Conservation (phyloP, 2,113 vertebrate species). For the Syngnathus typhle region DNA sequence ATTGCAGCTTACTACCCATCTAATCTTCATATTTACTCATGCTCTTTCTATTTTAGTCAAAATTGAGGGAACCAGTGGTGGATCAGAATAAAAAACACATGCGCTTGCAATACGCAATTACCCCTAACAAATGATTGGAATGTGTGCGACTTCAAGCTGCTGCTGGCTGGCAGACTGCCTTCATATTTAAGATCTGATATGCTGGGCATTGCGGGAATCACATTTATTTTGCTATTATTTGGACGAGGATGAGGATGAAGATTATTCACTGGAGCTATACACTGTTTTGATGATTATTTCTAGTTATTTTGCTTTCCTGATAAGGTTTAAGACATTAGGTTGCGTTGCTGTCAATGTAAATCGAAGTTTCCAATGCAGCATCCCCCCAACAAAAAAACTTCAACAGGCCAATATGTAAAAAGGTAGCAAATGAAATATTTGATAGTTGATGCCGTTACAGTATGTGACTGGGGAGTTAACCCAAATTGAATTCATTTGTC, state of each 20-base stretch:
- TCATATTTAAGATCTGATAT: background rate
- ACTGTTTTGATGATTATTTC: no score
- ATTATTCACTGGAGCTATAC: no score
- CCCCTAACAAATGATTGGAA: background rate
- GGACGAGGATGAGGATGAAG: no score
- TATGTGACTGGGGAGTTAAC: background rate
- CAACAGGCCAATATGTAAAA: background rate
- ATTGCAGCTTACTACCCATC: background rate
- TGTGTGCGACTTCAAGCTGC: background rate
- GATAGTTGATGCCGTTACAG: background rate
- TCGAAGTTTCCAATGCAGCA: no score
- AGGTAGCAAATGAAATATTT: background rate
- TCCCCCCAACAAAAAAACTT: background rate
- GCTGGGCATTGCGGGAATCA: background rate
- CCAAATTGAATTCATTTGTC: background rate
- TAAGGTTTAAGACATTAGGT: no score
- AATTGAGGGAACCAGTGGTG: background rate
- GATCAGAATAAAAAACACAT: background rate
- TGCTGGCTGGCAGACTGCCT: background rate
- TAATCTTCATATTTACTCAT: background rate
- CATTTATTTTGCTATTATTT: no score
- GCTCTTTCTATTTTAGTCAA: background rate
- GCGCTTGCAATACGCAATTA: background rate
- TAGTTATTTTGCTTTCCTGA: no score
- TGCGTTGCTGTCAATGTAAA: no score